These are phyloP conservation scores for Clunio marinus DNA, from an alignment of 2,888 invertebrate species.

Conservation along the genomic window DNA sequence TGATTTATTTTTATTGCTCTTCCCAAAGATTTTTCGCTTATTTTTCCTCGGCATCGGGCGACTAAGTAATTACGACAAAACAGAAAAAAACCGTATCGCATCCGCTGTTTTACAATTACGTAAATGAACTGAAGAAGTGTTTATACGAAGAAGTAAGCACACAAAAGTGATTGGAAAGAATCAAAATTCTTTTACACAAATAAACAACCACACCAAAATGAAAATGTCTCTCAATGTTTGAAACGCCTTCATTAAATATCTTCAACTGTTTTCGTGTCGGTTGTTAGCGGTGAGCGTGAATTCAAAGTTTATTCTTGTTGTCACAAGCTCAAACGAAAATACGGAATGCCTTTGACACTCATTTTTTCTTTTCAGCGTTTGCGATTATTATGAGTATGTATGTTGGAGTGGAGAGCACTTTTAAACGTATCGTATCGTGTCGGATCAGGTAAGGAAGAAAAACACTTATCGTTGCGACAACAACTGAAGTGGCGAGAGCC, in stretches of 20 bases:
- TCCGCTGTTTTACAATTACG: conserved; percentile 36
- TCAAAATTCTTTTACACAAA: conserved; percentile 13
- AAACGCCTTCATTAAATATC: too few species aligned
- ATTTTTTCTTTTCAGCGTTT: neutral
- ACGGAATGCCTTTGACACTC: conserved; percentile 7
- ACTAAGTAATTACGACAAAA: conserved; percentile 17
- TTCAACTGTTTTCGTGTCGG: neutral
- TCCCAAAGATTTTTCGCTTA: conserved; percentile 35
- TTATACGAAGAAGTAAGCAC: conserved; percentile 1
- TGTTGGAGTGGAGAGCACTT: neutral
- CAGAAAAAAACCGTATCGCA: conserved; percentile 18
- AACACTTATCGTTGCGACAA: too few species aligned
- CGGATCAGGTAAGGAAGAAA: neutral
- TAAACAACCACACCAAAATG: neutral
- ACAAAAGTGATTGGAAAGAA: neutral
- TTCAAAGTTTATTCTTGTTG: conserved; percentile 2
- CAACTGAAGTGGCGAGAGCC: neutral
- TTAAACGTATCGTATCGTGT: neutral
- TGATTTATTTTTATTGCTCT: conserved; percentile 32
- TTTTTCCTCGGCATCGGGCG: conserved; percentile 33
- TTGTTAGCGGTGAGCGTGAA: neutral
- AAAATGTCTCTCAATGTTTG: conserved; percentile 5
- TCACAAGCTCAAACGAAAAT: neutral
- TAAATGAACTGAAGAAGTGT: conserved; percentile 34
- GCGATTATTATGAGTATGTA: conserved; percentile 1